Base-by-base conservation (phyloP, 2,797 vertebrate genomes). In the Hybognathus amarus region DNA sequence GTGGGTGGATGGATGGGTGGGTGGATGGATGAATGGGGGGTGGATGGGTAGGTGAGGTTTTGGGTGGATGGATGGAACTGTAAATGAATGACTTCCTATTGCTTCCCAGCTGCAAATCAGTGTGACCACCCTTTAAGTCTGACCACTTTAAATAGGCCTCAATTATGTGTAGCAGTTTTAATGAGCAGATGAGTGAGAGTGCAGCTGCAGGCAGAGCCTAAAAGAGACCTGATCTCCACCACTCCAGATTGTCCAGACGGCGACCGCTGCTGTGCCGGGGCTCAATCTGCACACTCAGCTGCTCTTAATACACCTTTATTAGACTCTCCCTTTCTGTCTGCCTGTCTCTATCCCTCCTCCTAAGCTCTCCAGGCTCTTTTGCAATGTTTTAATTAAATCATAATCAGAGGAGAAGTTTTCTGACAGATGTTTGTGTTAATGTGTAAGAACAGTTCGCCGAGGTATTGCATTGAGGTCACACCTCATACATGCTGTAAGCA, bases 111-210 rank as follows among this genome's bases (percentile, higher is more conserved):
- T 80, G 22, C 68, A 30, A 73, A 73, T n/a, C 42, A 47, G 79
- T 82, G 17, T 82, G 80, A 75, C 45, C 40, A 36, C 33, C 30
- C 61, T 36, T 42, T 75, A 30, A 50, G 93, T 94, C 66, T 64
- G 64, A 24, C 67, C 45, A 52, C 80, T 82, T 77, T 82, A 80
- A 71, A 85, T 30, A 66, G 67, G 54, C 52, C 50, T 70, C n/a
- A 61, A 83, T 83, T 83, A 71, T 66, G 56, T 82, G 66, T 20
- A 71, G 67, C 22, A 11, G 74, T 77, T 71, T 82, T 93, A 94
- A 94, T 95, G 91, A 93, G 92, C 91, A 91, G 87, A 88, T 89
- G 86, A 91, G 88, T 87, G 89, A 70, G 64, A 64, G 52, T 66
- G 61, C 38, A 74, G 76, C 85, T 52, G 73, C 47, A 77, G 84